These are phyloP conservation scores for Phorcus lineatus DNA, from an alignment of 2,888 invertebrate species.

Conservation along the genomic window DNA sequence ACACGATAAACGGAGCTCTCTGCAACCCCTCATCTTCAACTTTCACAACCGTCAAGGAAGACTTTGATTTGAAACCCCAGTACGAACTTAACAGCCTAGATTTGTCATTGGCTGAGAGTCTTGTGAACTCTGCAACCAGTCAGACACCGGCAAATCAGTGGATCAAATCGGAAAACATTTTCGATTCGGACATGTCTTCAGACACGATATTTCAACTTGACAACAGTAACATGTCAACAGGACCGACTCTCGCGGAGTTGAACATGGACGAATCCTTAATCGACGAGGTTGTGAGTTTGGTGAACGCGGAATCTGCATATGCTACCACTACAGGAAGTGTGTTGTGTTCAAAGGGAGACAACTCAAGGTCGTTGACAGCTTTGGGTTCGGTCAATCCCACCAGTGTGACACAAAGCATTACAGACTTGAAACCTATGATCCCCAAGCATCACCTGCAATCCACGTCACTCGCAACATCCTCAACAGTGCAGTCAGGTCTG, in stretches of 20 bases:
- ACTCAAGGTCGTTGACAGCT: neutral
- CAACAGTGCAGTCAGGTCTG: neutral
- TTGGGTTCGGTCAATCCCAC: neutral
- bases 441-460: no score
- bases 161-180: constrained; percentile 6
- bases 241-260: constrained; percentile 61
- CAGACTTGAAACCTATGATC: neutral
- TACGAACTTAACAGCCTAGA: constrained; percentile 48
- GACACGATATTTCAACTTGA: neutral
- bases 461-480: neutral
- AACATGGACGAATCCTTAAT: constrained; percentile 45
- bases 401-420: neutral
- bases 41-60: constrained; percentile 35
- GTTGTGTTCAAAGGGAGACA: constrained; percentile 7
- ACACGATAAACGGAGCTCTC: constrained; percentile 41
- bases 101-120: neutral
- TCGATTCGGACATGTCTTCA: constrained; percentile 15
- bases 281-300: constrained; percentile 35
- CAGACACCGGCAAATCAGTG: neutral
- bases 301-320: constrained; percentile 17
- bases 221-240: constrained; percentile 22
- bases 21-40: neutral
- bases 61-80: constrained; percentile 57
- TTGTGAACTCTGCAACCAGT: neutral
- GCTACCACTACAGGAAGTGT: neutral